These are phyloP conservation scores for Mustelus asterias DNA, from an alignment of 2,113 vertebrate species.

Conservation along the genomic window DNA sequence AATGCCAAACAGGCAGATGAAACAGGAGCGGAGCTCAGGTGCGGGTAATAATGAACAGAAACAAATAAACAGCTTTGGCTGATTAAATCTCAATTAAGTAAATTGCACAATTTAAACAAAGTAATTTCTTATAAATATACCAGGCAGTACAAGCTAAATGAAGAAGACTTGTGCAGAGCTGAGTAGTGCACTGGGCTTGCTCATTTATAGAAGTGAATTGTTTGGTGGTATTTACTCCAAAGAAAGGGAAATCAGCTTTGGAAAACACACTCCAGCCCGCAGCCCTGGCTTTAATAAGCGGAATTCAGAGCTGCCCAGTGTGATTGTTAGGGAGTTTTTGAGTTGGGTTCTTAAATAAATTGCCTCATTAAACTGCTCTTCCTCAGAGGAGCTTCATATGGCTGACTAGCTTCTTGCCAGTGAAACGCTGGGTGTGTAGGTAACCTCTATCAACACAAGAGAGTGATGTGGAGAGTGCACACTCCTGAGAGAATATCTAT, in stretches of 20 bases:
- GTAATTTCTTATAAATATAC: neutral
- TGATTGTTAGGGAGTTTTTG: neutral
- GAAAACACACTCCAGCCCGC: neutral
- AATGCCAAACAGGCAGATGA: neutral
- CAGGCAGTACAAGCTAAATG: neutral
- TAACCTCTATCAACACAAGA: neutral
- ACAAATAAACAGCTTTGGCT: neutral
- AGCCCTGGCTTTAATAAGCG: neutral
- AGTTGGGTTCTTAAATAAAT: neutral
- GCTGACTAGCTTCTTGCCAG: neutral
- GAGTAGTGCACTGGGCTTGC: neutral
- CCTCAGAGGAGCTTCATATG: neutral
- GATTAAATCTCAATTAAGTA: conserved; percentile 25
- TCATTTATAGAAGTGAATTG: neutral
- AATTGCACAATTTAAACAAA: conserved; percentile 30
- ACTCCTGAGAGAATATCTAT: neutral
- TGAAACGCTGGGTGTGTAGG: neutral
- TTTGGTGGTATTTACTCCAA: neutral
- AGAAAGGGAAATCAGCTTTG: neutral
- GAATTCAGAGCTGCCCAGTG: neutral
- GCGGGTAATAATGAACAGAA: neutral
- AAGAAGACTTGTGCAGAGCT: no score
- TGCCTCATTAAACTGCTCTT: neutral
- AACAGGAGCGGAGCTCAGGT: neutral
- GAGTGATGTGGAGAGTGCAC: neutral